phyloP scores from a whole-genome alignment of 1,140 invertebrate species.

The Polyergus mexicanus region DNA sequence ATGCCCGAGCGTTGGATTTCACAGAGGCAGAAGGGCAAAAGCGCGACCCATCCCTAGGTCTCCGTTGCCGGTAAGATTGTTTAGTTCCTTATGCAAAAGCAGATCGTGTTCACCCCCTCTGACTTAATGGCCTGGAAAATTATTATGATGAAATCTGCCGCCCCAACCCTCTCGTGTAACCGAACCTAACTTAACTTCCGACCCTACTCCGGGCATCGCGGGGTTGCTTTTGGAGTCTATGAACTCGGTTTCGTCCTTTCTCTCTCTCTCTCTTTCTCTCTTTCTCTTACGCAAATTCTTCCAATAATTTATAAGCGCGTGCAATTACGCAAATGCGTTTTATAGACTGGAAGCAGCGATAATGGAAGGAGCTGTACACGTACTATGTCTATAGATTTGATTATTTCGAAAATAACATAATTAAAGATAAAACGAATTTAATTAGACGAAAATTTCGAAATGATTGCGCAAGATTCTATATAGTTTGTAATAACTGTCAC shows the following conservation, averaged over 20 bases:
- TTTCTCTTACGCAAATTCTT: too few species aligned
- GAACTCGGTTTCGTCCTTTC: conserved; percentile 23
- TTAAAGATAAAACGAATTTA: not conserved
- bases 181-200: conserved; percentile 76
- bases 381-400: not conserved
- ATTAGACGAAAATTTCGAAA: not conserved
- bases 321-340: conserved; percentile 44
- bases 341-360: conserved; percentile 13
- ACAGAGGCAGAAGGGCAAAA: conserved; percentile 24
- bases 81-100: conserved; percentile 80
- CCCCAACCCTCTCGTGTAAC: conserved; percentile 75
- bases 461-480: not conserved
- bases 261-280: too few species aligned
- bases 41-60: conserved; percentile 26
- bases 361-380: not conserved
- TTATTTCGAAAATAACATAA: not conserved
- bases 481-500: not conserved
- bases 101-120: conserved; percentile 73
- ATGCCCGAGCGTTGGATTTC: conserved; percentile 39
- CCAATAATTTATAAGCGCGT: too few species aligned
- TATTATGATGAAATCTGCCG: conserved; percentile 84
- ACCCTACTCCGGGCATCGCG: conserved; percentile 54
- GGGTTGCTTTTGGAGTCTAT: conserved; percentile 63
- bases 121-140: conserved; percentile 84
- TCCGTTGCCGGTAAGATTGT: conserved; percentile 73